Evolutionary conservation across 2,113 vertebrate genomes (phyloP).

Genomic region (Columba janthina): DNA sequence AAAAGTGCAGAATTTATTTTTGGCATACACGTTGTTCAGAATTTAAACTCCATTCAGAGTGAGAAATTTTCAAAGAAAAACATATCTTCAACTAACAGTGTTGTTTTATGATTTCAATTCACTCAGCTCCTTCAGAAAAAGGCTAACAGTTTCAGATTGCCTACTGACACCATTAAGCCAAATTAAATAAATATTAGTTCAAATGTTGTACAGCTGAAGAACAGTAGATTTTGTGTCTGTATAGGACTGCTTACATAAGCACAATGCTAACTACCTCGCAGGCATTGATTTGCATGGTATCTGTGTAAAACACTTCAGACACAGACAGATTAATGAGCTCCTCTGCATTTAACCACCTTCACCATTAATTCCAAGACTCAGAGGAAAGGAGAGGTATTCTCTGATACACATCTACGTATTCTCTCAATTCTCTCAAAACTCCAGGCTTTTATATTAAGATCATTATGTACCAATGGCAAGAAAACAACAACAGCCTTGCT

Average conservation of each 20-base stretch:
- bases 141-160: neutral
- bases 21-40: neutral
- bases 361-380: neutral
- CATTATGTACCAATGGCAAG: neutral
- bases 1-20: neutral
- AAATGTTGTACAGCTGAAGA: neutral
- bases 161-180: constrained; percentile 20
- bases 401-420: neutral
- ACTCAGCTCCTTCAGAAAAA: constrained; percentile 4
- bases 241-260: constrained; percentile 25
- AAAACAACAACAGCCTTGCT: neutral
- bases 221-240: constrained; percentile 12
- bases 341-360: constrained; percentile 48
- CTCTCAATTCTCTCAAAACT: neutral
- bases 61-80: constrained; percentile 10
- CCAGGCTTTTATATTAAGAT: neutral
- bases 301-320: constrained; percentile 58
- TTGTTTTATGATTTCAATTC: constrained; percentile 8
- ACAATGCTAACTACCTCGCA: constrained; percentile 30
- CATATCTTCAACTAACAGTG: neutral
- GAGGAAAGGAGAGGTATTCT: neutral
- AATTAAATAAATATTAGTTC: constrained; percentile 45
- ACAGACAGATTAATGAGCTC: constrained; percentile 62
- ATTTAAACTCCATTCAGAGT: neutral
- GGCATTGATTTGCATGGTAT: constrained; percentile 56